A percentile compares a stretch with the other conserved stretches of the same genome.
Conservation (phyloP, 2,113 vertebrate species). For the Tamias sibiricus region DNA sequence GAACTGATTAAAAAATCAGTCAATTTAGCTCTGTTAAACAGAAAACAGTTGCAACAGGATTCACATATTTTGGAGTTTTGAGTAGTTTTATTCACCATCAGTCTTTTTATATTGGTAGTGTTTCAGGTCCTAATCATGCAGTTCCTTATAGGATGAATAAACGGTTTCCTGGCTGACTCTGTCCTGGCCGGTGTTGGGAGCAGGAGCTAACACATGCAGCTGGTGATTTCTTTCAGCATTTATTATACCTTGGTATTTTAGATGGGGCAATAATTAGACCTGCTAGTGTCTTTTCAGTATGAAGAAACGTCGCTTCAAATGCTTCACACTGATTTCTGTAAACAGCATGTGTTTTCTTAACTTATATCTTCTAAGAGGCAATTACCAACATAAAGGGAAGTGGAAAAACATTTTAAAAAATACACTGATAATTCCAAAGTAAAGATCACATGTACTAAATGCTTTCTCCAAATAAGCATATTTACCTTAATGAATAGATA, state of each 20-base stretch:
- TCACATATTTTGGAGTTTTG: background rate
- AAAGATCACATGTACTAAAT: background rate
- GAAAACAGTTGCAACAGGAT: background rate
- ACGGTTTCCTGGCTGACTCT: background rate
- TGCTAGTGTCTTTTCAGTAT: background rate
- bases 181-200: rapidly evolving
- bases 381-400: background rate
- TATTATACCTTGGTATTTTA: background rate
- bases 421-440: background rate
- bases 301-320: background rate
- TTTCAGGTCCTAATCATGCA: background rate
- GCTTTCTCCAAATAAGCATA: background rate
- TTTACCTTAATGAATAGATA: background rate
- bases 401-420: background rate
- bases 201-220: rapidly evolving
- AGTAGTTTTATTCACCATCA: background rate
- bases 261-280: background rate
- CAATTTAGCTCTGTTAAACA: background rate
- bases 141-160: background rate
- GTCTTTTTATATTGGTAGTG: background rate
- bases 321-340: background rate
- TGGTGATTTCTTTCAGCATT: background rate
- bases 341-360: slow-evolving; percentile 24
- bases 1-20: background rate
- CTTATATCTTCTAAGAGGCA: background rate